Base-by-base conservation (phyloP, 2,888 invertebrate species). In the Lasioglossum villosulum region DNA sequence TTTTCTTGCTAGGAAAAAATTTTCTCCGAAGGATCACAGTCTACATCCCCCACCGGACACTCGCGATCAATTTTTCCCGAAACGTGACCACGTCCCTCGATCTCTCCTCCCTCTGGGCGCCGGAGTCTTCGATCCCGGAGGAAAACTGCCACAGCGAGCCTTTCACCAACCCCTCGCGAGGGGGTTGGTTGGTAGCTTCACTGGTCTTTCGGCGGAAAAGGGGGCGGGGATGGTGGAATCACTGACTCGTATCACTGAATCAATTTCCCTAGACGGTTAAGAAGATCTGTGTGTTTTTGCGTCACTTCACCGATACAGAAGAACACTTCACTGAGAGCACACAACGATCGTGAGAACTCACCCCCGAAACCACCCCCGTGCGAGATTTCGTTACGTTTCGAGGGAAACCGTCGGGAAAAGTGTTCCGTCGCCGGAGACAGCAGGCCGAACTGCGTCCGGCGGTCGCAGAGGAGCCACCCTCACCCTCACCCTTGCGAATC, bases 1-100 rank as follows among this genome's bases (percentile, higher is more conserved):
- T 23, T 39, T 39, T 52, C 23, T 2, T 23, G 8, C 23, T 2
- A 2, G 48, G 6, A 10, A n/a, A 0, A 52, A 52, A 52, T n/a
- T n/a, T 2, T 8, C 52, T 8, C 2, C n/a, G 2, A 23, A 52
- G 52, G 52, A 52, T n/a, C 52, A n/a, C 23, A 52, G 23, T n/a
- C 52, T 52, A 52, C 52, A 10, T 10, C 52, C 52, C n/a, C 52
- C 52, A n/a, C 6, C 39, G n/a, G 10, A 6, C 34, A 19, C 45
- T 75, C 63, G 42, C 75, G 75, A 75, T 75, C 75, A 75, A 75
- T 75, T 75, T 52, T 52, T 23, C 48, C 59, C 30, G 75, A 59
- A 63, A 75, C 63, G 63, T 63, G 63, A 75, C 75, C 42, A 42
- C 39, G 63, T 42, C 30, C 59, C 30, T 75, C 63, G 30, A 75